Evolutionary conservation across 2,113 vertebrate species (phyloP), one percentile per base, ranked within the genome.

Genomic region (Cervus canadensis): DNA sequence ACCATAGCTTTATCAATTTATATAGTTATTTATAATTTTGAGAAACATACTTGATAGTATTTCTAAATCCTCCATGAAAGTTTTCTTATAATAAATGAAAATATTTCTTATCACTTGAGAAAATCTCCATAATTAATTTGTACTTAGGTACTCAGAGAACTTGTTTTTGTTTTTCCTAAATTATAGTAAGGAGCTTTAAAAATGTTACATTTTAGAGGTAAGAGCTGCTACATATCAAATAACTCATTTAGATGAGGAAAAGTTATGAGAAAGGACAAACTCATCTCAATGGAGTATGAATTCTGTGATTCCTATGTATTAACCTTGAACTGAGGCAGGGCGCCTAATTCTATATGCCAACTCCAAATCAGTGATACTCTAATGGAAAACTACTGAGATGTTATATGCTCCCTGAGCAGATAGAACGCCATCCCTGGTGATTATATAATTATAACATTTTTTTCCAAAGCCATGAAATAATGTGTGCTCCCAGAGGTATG

Each of bases 381-480:
- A 83, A 76, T 82, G 81, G 90, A 94, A 97, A 96, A 81, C 79
- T 87, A 30, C 87, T 93, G 95, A 89, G 79, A 89, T 76, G 40
- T 92, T 87, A 76, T 82, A 76, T 84, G 43, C 26, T 82, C 26
- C 56, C 52, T 62, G 64, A 94, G 36, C 57, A 94, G 62, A 96
- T 15, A 11, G 30, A 54, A 84, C 85, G 48, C 19, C 40, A 87
- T 98, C 57, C 40, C 64, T 87, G 36, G 62, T 86, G 79, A 94
- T 87, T 64, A 81, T 52, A n/a, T 92, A 90, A 92, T 95, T 94
- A 78, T 78, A 92, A 62, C 48, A 26, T 94, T 95, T 93, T 59
- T 82, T 92, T 89, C 95, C 12, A 94, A 96, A 97, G 76, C 87
- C 89, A 74, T 97, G 85, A 88, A 94, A 87, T 92, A 90, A 82